Evolutionary conservation across 2,888 invertebrate species (phyloP), one percentile per base, ranked within the genome.

Genomic region (Automeris io): DNA sequence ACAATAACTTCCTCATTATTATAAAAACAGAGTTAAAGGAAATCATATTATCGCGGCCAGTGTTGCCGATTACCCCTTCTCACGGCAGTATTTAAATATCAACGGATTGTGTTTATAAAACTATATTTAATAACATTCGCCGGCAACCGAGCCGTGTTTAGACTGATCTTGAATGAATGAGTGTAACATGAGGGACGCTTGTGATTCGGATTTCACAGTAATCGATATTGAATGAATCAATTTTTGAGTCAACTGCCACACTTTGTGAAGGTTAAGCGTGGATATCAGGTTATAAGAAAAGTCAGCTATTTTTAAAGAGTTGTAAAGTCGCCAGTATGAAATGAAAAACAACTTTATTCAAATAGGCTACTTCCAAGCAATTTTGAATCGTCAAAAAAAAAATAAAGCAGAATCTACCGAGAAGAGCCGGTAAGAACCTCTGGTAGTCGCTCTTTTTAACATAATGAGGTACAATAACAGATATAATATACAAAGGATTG

Each of bases 121-220:
- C 48, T 53, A 54, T 65, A 62, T 57, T 68, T 45, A 52, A 71
- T 64, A 77, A 77, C 74, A 77, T 46, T 57, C 54, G 50, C 59
- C 59, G 51, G 65, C 42, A 67, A 80, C 64, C 40, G 81, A 81
- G 39, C 51, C 57, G 45, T 83, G 83, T 83, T 85, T 82, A 80
- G 83, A 75, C 85, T 82, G 78, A 81, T 80, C 76, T 73, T 57
- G 62, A 56, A 52, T 80, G 70, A 81, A 81, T 82, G 82, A 68
- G 49, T 57, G 78, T 54, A 71, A 79, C 63, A 43, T 39, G 72
- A 77, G 13, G 11, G 9, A 1, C 16, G 16, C 8, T 29, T 7
- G 16, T 16, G 29, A 16, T 29, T 29, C 16, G 13, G n/a, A n/a
- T 29, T 29, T 29, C n/a, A 16, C 13, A n/a, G 29, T 29, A 16